Evolutionary conservation across 2,797 vertebrate species (phyloP).

Genomic region (Coluber constrictor): DNA sequence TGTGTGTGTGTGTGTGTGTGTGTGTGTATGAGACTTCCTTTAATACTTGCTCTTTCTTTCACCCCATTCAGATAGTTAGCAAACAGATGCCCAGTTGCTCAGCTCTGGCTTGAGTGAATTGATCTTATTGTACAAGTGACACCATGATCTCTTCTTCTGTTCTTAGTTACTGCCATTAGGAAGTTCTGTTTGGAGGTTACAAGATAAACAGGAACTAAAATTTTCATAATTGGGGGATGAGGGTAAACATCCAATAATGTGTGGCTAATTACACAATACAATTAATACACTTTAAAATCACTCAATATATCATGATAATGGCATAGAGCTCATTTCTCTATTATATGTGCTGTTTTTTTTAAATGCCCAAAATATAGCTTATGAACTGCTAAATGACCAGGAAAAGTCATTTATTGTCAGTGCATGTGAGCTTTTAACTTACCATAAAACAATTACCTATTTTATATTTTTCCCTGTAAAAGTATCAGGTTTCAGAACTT

Average conservation of each 20-base stretch:
- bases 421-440: not conserved
- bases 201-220: not conserved
- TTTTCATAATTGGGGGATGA: not conserved
- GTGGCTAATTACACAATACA: not conserved
- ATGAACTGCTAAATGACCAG: slow-evolving; percentile 31
- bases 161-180: not conserved
- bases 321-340: not conserved
- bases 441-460: slow-evolving; percentile 23
- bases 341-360: slow-evolving; percentile 9
- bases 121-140: not conserved
- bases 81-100: not conserved
- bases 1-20: too few species aligned
- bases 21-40: not conserved
- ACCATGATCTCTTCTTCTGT: not conserved
- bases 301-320: not conserved
- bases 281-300: slow-evolving; percentile 10
- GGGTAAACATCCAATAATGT: not conserved
- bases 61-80: not conserved
- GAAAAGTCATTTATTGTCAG: slow-evolving; percentile 8
- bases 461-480: not conserved
- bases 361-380: not conserved
- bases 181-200: not conserved
- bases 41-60: not conserved
- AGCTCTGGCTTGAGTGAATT: not conserved
- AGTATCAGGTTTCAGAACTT: not conserved